Evolutionary conservation across 64 coral and sea anemone genomes (phyloP).

Genomic region (Porites lutea): DNA sequence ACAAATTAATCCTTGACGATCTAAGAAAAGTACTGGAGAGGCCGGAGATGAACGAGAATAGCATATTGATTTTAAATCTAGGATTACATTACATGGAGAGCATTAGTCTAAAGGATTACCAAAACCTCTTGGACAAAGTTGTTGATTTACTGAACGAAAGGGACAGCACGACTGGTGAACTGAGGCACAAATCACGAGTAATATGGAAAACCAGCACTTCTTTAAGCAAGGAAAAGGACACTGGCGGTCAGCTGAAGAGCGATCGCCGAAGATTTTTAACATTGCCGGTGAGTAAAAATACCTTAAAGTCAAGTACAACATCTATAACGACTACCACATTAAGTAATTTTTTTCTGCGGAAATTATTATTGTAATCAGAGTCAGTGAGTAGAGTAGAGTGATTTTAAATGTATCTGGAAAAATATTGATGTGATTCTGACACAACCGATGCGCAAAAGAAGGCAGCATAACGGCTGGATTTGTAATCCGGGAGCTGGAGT

Average conservation of each 20-base stretch:
- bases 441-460: no score
- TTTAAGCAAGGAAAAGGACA: slow-evolving; percentile 91
- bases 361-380: no score
- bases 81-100: slow-evolving; percentile 83
- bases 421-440: no score
- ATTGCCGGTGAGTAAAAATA: slow-evolving; percentile 71
- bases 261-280: slow-evolving; percentile 86
- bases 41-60: slow-evolving; percentile 77
- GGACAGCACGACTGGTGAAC: background rate
- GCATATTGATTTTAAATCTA: slow-evolving; percentile 87
- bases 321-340: no score
- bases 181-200: slow-evolving; percentile 61
- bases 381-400: no score
- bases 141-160: slow-evolving; percentile 57
- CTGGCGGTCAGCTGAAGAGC: slow-evolving; percentile 33
- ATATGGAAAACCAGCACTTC: slow-evolving; percentile 94
- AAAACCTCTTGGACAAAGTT: slow-evolving; percentile 65
- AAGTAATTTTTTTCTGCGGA: no score
- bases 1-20: slow-evolving; percentile 48
- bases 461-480: no score
- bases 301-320: no score
- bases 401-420: no score
- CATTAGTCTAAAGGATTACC: slow-evolving; percentile 61
- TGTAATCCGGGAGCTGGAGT: no score
- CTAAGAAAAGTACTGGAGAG: slow-evolving; percentile 58